phyloP scores from a whole-genome alignment of 64 coral and sea anemone species.

The Anthopleura sola region DNA sequence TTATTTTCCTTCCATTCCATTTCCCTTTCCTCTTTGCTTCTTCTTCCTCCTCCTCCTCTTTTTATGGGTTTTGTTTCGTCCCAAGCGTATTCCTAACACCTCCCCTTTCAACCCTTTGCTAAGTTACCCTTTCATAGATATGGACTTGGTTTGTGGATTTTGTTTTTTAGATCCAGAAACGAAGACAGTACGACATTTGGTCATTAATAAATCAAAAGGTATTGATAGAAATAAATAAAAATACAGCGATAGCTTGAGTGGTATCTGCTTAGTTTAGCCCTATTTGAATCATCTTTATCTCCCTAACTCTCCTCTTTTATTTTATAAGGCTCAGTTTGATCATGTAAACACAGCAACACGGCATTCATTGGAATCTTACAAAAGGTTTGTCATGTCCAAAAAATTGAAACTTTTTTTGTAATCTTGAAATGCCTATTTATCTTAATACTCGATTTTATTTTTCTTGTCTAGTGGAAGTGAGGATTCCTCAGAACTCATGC shows the following conservation, averaged over 20 bases:
- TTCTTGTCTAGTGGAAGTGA: not conserved
- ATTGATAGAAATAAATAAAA: not conserved
- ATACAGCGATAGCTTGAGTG: too few relatives aligned
- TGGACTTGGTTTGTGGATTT: too few relatives aligned
- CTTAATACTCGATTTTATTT: not conserved
- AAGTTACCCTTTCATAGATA: too few relatives aligned
- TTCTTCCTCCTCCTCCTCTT: not conserved
- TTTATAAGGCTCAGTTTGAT: not conserved
- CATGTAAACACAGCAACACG: not conserved
- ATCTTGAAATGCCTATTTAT: not conserved
- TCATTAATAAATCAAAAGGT: not conserved
- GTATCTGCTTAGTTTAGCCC: too few relatives aligned
- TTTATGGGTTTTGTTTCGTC: too few relatives aligned
- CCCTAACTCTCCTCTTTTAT: not conserved
- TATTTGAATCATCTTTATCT: too few relatives aligned
- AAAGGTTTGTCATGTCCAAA: not conserved
- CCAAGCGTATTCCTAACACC: too few relatives aligned
- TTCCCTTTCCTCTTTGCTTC: not conserved
- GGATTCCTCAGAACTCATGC: constrained; percentile 9
- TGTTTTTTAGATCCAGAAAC: not conserved
- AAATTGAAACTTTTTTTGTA: not conserved
- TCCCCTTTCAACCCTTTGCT: too few relatives aligned
- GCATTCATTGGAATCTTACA: not conserved
- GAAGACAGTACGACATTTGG: constrained; percentile 5
- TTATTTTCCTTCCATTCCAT: not conserved